phyloP scores from a whole-genome alignment of 2,113 vertebrate species.

The Bujurquina vittata region DNA sequence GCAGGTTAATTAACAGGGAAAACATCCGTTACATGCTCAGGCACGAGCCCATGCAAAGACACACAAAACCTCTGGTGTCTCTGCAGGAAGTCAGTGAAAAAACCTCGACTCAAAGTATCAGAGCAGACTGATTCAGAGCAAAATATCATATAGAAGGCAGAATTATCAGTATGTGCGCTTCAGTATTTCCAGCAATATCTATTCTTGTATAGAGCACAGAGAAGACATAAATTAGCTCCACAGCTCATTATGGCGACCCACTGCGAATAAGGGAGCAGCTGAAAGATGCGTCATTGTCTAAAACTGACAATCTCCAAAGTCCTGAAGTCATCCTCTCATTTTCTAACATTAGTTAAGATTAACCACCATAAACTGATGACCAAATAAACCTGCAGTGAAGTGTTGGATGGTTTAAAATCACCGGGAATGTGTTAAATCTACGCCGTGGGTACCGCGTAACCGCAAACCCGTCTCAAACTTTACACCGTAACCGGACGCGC shows the following conservation, averaged over 20 bases:
- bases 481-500: neutral
- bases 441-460: neutral
- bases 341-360: fast-evolving
- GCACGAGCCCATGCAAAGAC: neutral
- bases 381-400: neutral
- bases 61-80: neutral
- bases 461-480: fast-evolving
- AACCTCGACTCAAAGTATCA: neutral
- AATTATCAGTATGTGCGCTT: neutral
- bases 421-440: too few species aligned
- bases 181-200: neutral
- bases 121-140: neutral
- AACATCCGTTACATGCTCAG: constrained; percentile 5
- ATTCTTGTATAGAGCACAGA: neutral
- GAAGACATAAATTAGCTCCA: neutral
- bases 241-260: neutral
- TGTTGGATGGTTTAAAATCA: too few species aligned
- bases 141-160: neutral
- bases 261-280: neutral
- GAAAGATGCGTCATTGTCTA: fast-evolving
- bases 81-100: neutral
- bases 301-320: neutral
- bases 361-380: fast-evolving
- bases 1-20: constrained; percentile 44
- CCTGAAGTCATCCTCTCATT: fast-evolving